A percentile compares a stretch with the other conserved stretches of the same genome.
Evolutionary conservation across 2,113 vertebrate species (phyloP).

Genomic region (Brachionichthys hirsutus): DNA sequence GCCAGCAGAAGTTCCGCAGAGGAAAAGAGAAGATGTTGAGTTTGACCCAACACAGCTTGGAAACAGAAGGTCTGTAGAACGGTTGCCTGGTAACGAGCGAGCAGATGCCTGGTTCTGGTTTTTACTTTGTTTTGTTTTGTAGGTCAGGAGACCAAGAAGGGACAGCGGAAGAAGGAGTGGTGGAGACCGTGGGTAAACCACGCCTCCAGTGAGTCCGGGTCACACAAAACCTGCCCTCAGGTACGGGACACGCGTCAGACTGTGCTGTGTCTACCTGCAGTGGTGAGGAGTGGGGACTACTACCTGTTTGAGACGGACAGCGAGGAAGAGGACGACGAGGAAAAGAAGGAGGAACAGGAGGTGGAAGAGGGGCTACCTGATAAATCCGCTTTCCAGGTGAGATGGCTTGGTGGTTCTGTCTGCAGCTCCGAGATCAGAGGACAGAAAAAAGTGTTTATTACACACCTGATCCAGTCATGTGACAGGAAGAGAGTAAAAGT

Average conservation of each 20-base stretch:
- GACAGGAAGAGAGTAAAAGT: too few species aligned
- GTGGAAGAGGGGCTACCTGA: conserved; percentile 82
- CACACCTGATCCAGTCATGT: too few species aligned
- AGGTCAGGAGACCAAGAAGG: conserved; percentile 87
- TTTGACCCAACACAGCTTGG: conserved; percentile 82
- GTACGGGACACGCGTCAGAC: not conserved
- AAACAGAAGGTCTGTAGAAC: conserved; percentile 54
- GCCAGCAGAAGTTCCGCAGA: conserved; percentile 94
- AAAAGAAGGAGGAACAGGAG: conserved; percentile 70
- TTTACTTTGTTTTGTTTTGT: conserved; percentile 30
- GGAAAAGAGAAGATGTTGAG: conserved; percentile 93
- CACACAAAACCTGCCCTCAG: too few species aligned
- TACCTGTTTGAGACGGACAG: conserved; percentile 98
- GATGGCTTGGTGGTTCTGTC: not conserved
- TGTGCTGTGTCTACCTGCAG: conserved; percentile 64
- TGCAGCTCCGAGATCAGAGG: too few species aligned
- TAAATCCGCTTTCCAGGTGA: conserved; percentile 92
- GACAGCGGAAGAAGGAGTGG: conserved; percentile 88
- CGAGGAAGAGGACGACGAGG: conserved; percentile 85
- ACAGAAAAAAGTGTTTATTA: too few species aligned
- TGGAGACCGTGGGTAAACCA: conserved; percentile 98
- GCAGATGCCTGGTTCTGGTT: not conserved
- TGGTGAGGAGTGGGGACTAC: conserved; percentile 97
- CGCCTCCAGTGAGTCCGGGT: conserved; percentile 89
- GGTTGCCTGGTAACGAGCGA: not conserved